Percentiles rank a stretch among this genome's conserved stretches.
Evolutionary conservation across 1,140 invertebrate genomes (phyloP).

Genomic region (Palaemon carinicauda): DNA sequence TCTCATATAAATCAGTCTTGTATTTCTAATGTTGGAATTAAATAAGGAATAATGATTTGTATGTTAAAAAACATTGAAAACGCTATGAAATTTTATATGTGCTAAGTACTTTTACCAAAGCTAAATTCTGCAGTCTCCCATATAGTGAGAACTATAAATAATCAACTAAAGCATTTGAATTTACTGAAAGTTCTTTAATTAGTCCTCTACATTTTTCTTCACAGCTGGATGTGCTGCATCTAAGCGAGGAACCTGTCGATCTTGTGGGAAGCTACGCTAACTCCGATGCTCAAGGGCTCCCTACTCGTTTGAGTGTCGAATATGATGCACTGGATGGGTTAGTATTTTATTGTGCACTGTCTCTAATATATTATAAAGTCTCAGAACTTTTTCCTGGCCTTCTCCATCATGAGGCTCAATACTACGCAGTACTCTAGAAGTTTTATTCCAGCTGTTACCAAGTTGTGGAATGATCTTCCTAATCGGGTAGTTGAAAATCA

Average conservation of each 20-base stretch:
- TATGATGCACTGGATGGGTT: slow-evolving; percentile 84
- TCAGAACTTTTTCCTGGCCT: not conserved
- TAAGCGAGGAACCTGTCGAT: slow-evolving; percentile 75
- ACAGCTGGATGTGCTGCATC: slow-evolving; percentile 83
- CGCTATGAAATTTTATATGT: too few species aligned
- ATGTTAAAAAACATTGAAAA: too few species aligned
- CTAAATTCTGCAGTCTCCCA: not conserved
- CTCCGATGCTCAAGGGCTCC: slow-evolving; percentile 67
- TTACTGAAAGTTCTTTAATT: not conserved
- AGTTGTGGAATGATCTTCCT: too few species aligned
- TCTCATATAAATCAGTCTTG: too few species aligned
- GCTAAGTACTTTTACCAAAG: too few species aligned
- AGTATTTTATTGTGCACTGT: slow-evolving; percentile 60
- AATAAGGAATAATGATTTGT: too few species aligned
- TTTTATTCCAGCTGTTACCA: too few species aligned
- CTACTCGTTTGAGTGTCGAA: slow-evolving; percentile 71
- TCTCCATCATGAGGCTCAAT: too few species aligned
- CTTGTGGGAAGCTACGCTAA: slow-evolving; percentile 81
- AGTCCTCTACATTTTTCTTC: not conserved
- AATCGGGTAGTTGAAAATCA: too few species aligned
- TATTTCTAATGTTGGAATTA: too few species aligned
- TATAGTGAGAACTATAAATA: not conserved
- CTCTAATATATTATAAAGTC: not conserved
- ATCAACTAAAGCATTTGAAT: not conserved
- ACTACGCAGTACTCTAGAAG: too few species aligned